These are phyloP conservation scores for Chymomyza costata DNA, from an alignment of 1,140 invertebrate genomes.

Conservation along the genomic window DNA sequence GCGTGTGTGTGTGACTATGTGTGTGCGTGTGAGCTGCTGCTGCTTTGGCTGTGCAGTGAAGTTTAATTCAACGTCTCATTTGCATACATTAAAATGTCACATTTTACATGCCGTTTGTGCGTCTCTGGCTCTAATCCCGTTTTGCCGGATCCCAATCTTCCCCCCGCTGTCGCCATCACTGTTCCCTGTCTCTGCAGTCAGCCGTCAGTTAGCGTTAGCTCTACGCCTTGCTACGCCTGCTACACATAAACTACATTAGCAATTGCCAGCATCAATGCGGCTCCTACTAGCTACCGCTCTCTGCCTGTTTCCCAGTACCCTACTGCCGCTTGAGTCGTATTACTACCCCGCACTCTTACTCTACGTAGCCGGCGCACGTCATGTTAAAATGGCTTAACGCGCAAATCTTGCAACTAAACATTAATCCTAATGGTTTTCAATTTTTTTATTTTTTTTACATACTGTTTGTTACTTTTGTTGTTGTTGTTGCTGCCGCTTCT, in stretches of 20 bases:
- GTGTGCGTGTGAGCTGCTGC: constrained; percentile 39
- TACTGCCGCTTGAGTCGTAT: no score
- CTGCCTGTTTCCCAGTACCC: no score
- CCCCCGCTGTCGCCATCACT: constrained; percentile 25
- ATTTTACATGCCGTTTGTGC: constrained; percentile 72
- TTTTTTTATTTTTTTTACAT: constrained; percentile 31
- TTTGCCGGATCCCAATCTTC: constrained; percentile 25
- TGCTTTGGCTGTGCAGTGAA: background rate
- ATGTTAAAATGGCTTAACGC: constrained; percentile 72
- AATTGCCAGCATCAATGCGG: constrained; percentile 51
- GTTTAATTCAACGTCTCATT: constrained; percentile 72
- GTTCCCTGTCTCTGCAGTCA: constrained; percentile 27
- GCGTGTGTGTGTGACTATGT: constrained; percentile 3
- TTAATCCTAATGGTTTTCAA: constrained; percentile 73
- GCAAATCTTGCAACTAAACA: constrained; percentile 72
- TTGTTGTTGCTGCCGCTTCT: constrained; percentile 35
- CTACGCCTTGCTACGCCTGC: constrained; percentile 4
- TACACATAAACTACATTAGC: constrained; percentile 72
- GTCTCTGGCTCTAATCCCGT: constrained; percentile 43
- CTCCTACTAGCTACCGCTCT: background rate
- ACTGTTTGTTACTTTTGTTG: background rate
- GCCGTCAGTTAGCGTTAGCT: no score
- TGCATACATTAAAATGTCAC: constrained; percentile 74
- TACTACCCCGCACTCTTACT: no score
- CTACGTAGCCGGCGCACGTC: constrained; percentile 10